phyloP scores from a whole-genome alignment of 2,797 vertebrate species.

The Onychomys arenicola region DNA sequence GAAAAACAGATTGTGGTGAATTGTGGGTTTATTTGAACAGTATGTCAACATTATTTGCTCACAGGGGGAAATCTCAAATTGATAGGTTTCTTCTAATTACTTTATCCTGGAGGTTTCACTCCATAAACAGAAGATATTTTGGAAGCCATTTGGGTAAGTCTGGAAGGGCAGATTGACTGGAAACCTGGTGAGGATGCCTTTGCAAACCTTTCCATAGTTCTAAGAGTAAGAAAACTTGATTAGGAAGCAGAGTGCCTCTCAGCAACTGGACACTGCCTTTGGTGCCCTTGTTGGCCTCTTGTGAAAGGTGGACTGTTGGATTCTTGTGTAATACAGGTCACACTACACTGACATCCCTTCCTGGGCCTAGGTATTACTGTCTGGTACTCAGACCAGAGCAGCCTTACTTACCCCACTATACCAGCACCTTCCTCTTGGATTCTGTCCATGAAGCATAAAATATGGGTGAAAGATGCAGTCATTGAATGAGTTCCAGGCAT shows the following conservation, averaged over 20 bases:
- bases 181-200: constrained; percentile 75
- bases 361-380: background rate
- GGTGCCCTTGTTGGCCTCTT: constrained; percentile 39
- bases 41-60: constrained; percentile 87
- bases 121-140: constrained; percentile 83
- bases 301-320: background rate
- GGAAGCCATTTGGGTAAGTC: constrained; percentile 82
- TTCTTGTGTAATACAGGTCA: background rate
- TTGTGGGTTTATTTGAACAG: constrained; percentile 87
- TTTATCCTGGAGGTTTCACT: constrained; percentile 84
- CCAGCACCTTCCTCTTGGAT: constrained; percentile 8
- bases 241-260: constrained; percentile 63
- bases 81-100: constrained; percentile 87
- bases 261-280: constrained; percentile 47
- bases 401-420: background rate
- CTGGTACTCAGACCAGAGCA: background rate
- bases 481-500: background rate
- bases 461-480: constrained; percentile 8
- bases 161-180: constrained; percentile 81
- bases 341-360: background rate
- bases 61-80: constrained; percentile 81
- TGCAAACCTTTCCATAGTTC: constrained; percentile 72
- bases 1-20: constrained; percentile 87
- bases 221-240: constrained; percentile 73
- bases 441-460: constrained; percentile 51